These are phyloP conservation scores for Callopanchax toddi DNA, from an alignment of 2,113 vertebrate species.

Conservation along the genomic window DNA sequence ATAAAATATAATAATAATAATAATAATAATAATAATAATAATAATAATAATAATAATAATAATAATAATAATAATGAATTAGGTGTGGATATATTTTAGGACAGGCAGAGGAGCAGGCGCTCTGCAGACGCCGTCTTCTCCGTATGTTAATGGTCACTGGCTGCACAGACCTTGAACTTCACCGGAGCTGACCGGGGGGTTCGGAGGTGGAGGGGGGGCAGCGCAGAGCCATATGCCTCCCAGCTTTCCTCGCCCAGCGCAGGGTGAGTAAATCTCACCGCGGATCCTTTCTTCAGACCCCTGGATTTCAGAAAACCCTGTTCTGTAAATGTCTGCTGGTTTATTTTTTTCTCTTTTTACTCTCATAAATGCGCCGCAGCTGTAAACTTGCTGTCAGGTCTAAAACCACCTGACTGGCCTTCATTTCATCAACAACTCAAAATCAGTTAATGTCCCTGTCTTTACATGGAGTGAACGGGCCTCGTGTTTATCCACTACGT, in stretches of 20 bases:
- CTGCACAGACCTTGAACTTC: slow-evolving; percentile 79
- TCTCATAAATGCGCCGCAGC: background rate
- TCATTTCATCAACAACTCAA: background rate
- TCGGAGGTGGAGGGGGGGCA: slow-evolving; percentile 38
- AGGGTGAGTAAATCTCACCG: slow-evolving; percentile 47
- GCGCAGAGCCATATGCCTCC: slow-evolving; percentile 71
- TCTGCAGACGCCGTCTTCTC: slow-evolving; percentile 27
- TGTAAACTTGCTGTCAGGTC: background rate
- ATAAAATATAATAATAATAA: background rate
- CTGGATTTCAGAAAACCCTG: background rate
- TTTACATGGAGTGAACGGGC: background rate
- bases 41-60: slow-evolving; percentile 15
- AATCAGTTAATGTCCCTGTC: no score
- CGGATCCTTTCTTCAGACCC: slow-evolving; percentile 12
- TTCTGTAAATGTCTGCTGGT: no score
- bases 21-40: slow-evolving; percentile 8
- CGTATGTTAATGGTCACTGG: slow-evolving; percentile 49
- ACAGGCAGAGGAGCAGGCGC: slow-evolving; percentile 3
- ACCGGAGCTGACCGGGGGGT: slow-evolving; percentile 49
- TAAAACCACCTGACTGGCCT: background rate
- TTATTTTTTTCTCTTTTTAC: background rate
- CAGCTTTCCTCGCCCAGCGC: slow-evolving; percentile 54
- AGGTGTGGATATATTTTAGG: background rate
- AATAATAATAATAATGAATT: background rate
- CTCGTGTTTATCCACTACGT: background rate